phyloP scores from a whole-genome alignment of 2,797 vertebrate species.

The Taenioides sp. region DNA sequence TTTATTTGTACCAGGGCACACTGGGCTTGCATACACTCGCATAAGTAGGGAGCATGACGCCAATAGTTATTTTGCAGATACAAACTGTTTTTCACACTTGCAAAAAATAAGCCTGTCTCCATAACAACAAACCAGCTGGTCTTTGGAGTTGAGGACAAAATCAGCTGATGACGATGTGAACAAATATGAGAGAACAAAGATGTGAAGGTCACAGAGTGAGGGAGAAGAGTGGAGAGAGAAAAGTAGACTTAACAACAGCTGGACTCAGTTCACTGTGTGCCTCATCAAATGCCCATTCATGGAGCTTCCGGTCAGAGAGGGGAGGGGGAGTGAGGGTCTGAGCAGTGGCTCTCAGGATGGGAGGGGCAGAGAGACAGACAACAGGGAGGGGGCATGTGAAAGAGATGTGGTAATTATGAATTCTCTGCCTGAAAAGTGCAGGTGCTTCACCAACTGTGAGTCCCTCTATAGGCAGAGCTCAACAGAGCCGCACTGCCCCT shows the following conservation, averaged over 20 bases:
- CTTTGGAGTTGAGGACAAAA: slow-evolving; percentile 46
- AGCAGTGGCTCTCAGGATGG: slow-evolving; percentile 52
- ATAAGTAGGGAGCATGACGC: slow-evolving; percentile 29
- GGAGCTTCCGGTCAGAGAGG: slow-evolving; percentile 67
- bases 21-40: slow-evolving; percentile 24
- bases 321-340: slow-evolving; percentile 58
- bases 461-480: slow-evolving; percentile 15
- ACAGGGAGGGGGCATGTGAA: slow-evolving; percentile 34
- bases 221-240: slow-evolving; percentile 23
- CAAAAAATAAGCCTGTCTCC: slow-evolving; percentile 58
- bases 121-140: slow-evolving; percentile 56
- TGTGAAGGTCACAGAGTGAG: slow-evolving; percentile 19
- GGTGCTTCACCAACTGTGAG: slow-evolving; percentile 51
- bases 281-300: slow-evolving; percentile 68
- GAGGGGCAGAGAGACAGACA: slow-evolving; percentile 31
- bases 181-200: slow-evolving; percentile 28
- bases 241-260: slow-evolving; percentile 56
- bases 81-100: slow-evolving; percentile 43
- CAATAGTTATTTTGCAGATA: slow-evolving; percentile 35
- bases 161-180: slow-evolving; percentile 57
- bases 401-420: slow-evolving; percentile 61
- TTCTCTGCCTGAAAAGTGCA: slow-evolving; percentile 62
- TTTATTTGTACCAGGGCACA: slow-evolving; percentile 20
- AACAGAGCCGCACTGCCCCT: slow-evolving; percentile 17
- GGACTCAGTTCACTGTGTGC: slow-evolving; percentile 52